These are phyloP conservation scores for Chymomyza costata DNA, from an alignment of 1,140 invertebrate species.

Conservation along the genomic window DNA sequence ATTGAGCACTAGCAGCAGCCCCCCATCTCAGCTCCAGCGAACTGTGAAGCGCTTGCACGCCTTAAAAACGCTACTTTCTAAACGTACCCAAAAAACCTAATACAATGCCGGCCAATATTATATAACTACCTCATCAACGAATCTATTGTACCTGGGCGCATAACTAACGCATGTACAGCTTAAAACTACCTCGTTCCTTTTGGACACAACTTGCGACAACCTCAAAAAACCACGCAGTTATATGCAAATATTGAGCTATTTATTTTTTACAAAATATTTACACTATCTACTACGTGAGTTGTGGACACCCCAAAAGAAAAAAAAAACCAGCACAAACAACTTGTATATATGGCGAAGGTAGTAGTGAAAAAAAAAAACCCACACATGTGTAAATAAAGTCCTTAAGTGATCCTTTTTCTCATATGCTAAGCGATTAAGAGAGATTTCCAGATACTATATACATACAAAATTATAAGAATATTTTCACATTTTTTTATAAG, in stretches of 20 bases:
- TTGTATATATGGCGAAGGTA: conserved; percentile 10
- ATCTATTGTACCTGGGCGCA: conserved; percentile 55
- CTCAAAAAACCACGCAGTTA: conserved; percentile 33
- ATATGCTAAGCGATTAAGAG: conserved; percentile 69
- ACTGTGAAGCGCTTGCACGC: conserved; percentile 67
- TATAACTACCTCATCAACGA: conserved; percentile 50
- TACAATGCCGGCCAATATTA: conserved; percentile 45
- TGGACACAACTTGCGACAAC: neutral
- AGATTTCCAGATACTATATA: conserved; percentile 20
- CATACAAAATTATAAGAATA: conserved; percentile 28
- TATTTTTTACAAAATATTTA: conserved; percentile 68
- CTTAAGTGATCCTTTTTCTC: conserved; percentile 67
- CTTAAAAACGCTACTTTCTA: conserved; percentile 39
- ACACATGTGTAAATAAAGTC: conserved; percentile 64
- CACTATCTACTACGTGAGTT: conserved; percentile 52
- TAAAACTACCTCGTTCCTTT: conserved; percentile 25
- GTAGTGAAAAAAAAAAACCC: conserved; percentile 35
- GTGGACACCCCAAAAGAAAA: neutral
- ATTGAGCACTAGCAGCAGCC: conserved; percentile 28
- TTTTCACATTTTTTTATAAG: conserved; percentile 59
- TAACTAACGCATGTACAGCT: conserved; percentile 29
- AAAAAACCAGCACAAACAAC: neutral
- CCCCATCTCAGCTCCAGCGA: conserved; percentile 30
- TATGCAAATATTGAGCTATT: conserved; percentile 68
- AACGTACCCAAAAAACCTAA: conserved; percentile 7